Percentiles rank a stretch among this genome's conserved stretches.
These are phyloP conservation scores for Lutraria lutraria DNA, from an alignment of 2,888 invertebrate genomes.

Conservation along the genomic window DNA sequence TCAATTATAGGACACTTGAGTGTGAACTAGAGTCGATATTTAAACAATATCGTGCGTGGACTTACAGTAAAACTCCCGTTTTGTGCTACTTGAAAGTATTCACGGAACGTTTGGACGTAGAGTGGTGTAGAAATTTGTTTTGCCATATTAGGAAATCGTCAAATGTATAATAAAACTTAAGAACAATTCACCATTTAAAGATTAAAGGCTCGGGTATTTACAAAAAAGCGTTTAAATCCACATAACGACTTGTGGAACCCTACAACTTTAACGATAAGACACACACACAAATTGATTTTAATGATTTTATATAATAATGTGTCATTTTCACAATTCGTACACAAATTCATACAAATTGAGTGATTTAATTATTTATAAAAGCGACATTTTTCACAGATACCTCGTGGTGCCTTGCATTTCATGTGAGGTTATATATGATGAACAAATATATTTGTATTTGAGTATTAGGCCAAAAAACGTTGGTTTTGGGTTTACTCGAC, in stretches of 20 bases:
- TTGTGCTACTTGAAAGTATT: too few species aligned
- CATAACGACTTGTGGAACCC: neutral
- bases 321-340: neutral
- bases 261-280: conserved; percentile 5
- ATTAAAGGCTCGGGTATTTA: neutral
- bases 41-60: too few species aligned
- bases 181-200: neutral
- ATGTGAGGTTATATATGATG: neutral
- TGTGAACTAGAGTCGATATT: too few species aligned
- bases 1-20: too few species aligned
- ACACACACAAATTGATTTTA: conserved; percentile 8
- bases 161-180: neutral
- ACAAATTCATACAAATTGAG: neutral
- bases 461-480: neutral
- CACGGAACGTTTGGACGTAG: neutral
- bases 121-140: neutral
- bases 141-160: neutral
- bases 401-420: neutral
- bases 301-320: neutral
- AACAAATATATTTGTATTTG: too few species aligned
- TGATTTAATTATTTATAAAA: neutral
- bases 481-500: too few species aligned
- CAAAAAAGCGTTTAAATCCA: neutral
- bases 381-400: neutral
- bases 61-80: too few species aligned